These are phyloP conservation scores for Phasia obesa DNA, from an alignment of 2,888 invertebrate genomes.

Conservation along the genomic window DNA sequence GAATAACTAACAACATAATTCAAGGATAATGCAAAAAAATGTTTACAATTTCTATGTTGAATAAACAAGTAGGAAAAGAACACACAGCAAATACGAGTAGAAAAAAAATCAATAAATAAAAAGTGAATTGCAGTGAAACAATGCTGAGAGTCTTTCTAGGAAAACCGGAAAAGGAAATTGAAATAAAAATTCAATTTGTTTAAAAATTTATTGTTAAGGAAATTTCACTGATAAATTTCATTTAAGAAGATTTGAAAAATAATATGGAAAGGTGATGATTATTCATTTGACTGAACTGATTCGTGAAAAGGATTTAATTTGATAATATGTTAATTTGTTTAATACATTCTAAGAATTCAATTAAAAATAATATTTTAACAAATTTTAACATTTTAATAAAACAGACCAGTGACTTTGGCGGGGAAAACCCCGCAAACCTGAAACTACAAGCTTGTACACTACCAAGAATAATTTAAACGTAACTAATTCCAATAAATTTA, in stretches of 20 bases:
- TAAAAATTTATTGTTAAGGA: constrained; percentile 16
- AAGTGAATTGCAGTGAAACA: constrained; percentile 62
- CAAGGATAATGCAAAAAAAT: constrained; percentile 70
- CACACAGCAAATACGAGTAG: not conserved
- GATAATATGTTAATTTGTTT: too few species aligned
- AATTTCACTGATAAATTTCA: constrained; percentile 8
- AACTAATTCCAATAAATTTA: too few species aligned
- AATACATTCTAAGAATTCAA: too few species aligned
- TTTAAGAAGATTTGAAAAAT: not conserved
- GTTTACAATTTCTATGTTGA: constrained; percentile 61
- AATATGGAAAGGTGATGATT: not conserved
- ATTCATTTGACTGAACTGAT: not conserved
- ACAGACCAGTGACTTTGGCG: too few species aligned
- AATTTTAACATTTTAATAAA: too few species aligned
- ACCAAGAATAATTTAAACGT: too few species aligned
- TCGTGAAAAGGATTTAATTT: not conserved
- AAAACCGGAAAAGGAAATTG: constrained; percentile 63
- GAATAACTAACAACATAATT: constrained; percentile 70
- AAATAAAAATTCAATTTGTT: constrained; percentile 59
- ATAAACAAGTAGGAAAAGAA: constrained; percentile 53
- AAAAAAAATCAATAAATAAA: constrained; percentile 60
- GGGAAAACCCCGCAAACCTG: too few species aligned
- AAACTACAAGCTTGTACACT: too few species aligned
- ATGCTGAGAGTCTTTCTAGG: constrained; percentile 44
- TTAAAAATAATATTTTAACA: too few species aligned